A percentile compares a stretch with the other conserved stretches of the same genome.
Evolutionary conservation across 2,797 vertebrate species (phyloP).

Genomic region (Sternarchorhynchus goeldii): DNA sequence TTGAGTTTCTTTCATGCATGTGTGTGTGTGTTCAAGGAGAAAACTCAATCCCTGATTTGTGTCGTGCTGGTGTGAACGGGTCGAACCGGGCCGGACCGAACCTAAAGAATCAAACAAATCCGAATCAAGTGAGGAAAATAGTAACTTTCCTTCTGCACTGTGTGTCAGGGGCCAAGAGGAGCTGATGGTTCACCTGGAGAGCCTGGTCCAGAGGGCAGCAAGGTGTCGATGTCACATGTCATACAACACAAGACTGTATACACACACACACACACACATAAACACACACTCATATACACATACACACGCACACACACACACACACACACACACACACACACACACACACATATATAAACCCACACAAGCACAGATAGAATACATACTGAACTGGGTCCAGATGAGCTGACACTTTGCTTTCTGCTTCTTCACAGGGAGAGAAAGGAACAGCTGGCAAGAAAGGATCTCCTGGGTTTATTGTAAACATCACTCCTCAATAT

Average conservation of each 20-base stretch:
- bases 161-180: constrained; percentile 86
- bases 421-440: constrained; percentile 81
- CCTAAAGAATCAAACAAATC: too few species aligned
- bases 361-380: background rate
- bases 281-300: background rate
- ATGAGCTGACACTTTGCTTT: too few species aligned
- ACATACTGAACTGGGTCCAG: background rate
- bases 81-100: too few species aligned
- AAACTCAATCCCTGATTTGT: too few species aligned
- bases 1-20: too few species aligned
- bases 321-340: constrained; percentile 12
- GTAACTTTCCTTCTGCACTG: constrained; percentile 41
- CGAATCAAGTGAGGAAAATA: too few species aligned
- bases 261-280: constrained; percentile 7
- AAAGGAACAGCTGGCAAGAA: constrained; percentile 82
- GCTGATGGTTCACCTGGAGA: constrained; percentile 87
- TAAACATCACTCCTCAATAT: constrained; percentile 71
- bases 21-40: too few species aligned
- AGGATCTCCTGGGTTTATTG: constrained; percentile 84
- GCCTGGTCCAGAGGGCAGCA: constrained; percentile 82
- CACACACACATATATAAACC: background rate
- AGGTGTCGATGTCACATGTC: constrained; percentile 71
- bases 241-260: background rate
- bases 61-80: too few species aligned
- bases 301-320: background rate